Base-by-base conservation (phyloP, 2,888 invertebrate species). In the Trissonchulus latispiculum region DNA sequence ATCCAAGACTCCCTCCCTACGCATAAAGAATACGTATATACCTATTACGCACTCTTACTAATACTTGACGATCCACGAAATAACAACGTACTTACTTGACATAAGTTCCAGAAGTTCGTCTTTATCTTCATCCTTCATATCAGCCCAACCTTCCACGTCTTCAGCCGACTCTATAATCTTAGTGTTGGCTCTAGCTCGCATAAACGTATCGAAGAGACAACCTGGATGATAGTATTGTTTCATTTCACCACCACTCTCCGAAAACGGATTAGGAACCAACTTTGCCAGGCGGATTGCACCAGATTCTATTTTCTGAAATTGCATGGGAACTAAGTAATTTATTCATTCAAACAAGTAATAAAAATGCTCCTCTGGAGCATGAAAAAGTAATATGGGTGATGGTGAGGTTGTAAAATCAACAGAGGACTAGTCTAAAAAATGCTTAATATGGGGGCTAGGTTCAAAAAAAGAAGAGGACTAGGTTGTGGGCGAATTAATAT, bases 151-250 rank as follows among this genome's bases (percentile, higher is more conserved):
- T 71, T 89, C 90, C 33, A 93, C 86, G 79, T 93, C 93, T 75
- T 90, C 89, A 73, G 83, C 83, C 0, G 89, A 87, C 77, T 92
- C 91, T 75, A 94, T 90, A 74, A 90, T 88, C 84, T 90, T 91
- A 0, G 93, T 93, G 0, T 90, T 88, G 0, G 90, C 89, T 72
- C 92, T 85, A 78, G 93, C 93, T 80, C 89, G 89, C 61, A 89
- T 85, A 77, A 94, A 89, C 28, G 88, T 87, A 81, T 92, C 90
- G 86, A 92, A 90, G 2, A 93, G 84, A 79, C 93, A 94, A 74
- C 88, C 85, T 0, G 91, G 84, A 80, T 93, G 93, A 82, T 90
- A 88, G 90, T 92, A 93, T 77, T 88, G 88, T 83, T 92, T 93
- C 91, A 93, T 91, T 79, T 89, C 89, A 0, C 88, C 88, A 31